Evolutionary conservation across 2,797 vertebrate species (phyloP), one percentile per base, ranked within the genome.

Genomic region (Malacoctenus gilli): DNA sequence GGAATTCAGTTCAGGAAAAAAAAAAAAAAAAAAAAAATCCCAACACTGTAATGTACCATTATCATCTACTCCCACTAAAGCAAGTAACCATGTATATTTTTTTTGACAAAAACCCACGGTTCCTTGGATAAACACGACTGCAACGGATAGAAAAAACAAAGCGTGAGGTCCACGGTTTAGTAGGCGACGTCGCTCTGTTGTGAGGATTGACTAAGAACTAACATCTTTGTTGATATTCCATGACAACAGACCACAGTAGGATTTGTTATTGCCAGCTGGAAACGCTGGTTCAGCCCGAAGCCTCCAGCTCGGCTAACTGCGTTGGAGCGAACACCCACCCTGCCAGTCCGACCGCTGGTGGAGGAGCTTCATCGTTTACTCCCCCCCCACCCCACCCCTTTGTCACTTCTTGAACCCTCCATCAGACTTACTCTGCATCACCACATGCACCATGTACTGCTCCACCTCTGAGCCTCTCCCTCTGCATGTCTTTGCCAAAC

Each of bases 201-300:
- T 73, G 55, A 56, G 53, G 49, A 77, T 73, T 20, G 12, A 75
- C 76, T 62, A 54, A 76, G 72, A 71, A 85, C 73, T 79, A 80
- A 83, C 73, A 79, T 83, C 79, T 79, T 77, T 85, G 86, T 85
- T 85, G 80, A 89, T 85, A 68, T 86, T 88, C 84, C 84, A 83
- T 85, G 78, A 85, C 83, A 88, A 87, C 87, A 77, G 68, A 79
- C 79, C 79, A 67, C 83, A 85, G 68, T 80, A 59, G 72, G 71
- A 77, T 85, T 28, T 84, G 69, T 85, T 85, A 75, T 77, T 86
- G 84, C 77, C 85, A 86, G 84, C 80, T 87, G 71, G 75, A 86
- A 85, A 77, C 75, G 72, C 79, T 77, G 64, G 65, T 74, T 79
- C 70, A 73, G 74, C 71, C 58, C 18, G 14, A n/a, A 53, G 76